These are phyloP conservation scores for Cheilosia urbana DNA, from an alignment of 2,888 invertebrate species.

Conservation along the genomic window DNA sequence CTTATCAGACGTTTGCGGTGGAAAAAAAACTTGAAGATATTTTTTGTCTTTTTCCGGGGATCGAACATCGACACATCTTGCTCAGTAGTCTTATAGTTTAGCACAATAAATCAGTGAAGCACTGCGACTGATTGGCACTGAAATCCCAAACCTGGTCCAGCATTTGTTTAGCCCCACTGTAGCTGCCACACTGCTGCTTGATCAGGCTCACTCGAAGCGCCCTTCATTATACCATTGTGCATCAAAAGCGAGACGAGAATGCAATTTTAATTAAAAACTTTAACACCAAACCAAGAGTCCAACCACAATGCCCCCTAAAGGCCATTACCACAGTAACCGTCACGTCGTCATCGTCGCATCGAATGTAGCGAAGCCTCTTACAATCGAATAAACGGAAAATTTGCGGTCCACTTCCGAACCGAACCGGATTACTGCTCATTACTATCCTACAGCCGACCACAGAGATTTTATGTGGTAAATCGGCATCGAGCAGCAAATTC, in stretches of 20 bases:
- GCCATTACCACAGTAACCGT: not conserved
- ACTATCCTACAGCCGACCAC: conserved; percentile 31
- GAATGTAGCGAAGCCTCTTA: conserved; percentile 22
- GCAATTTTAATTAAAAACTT: conserved; percentile 72
- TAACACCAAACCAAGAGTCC: conserved; percentile 20
- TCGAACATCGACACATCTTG: no score
- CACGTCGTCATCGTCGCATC: not conserved
- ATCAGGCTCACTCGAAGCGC: conserved; percentile 24
- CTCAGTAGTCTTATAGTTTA: no score
- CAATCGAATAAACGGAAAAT: conserved; percentile 61
- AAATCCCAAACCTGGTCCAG: not conserved
- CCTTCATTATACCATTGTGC: conserved; percentile 50
- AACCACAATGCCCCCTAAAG: conserved; percentile 5
- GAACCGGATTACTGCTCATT: conserved; percentile 37
- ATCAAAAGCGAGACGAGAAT: conserved; percentile 60
- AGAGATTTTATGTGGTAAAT: conserved; percentile 45
- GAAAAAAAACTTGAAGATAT: no score
- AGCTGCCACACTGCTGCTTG: conserved; percentile 7
- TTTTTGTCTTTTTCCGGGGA: no score
- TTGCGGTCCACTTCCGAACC: conserved; percentile 26
- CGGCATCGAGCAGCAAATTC: conserved; percentile 8
- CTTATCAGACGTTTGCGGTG: no score
- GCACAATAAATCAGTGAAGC: no score
- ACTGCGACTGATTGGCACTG: no score
- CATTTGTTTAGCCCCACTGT: conserved; percentile 18